Evolutionary conservation across 2,113 vertebrate genomes (phyloP), one percentile per base, ranked within the genome.

Genomic region (Dryoscopus gambensis): DNA sequence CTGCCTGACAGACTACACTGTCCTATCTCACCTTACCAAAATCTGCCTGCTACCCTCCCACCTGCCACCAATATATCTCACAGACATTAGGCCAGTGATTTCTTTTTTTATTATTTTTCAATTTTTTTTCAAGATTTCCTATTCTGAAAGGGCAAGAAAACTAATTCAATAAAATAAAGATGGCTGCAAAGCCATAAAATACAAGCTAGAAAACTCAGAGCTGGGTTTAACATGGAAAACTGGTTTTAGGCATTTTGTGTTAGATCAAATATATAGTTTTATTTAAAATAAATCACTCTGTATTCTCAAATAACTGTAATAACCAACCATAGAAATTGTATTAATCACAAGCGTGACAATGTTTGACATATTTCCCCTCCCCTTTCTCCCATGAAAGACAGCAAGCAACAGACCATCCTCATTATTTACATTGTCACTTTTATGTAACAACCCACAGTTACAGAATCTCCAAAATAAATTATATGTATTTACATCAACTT

Each of bases 341-440:
- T 68, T 71, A 90, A 93, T 88, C 84, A 15, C 35, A 89, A 93
- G 55, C 12, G 13, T 76, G 74, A 63, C 40, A 74, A 35, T 20
- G 15, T 70, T 50, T 87, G 67, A 82, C 44, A 24, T 27, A 33
- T 33, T 55, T 56, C 75, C 40, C 90, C 65, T 75, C 68, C 73
- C 12, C 24, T 85, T 91, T 91, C 52, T 77, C 59, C 40, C 39
- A 49, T n/a, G 39, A 88, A 85, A 47, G 87, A 80, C 35, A 64
- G 76, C 75, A 90, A 86, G 78, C 52, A 71, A 69, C 30, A 78
- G 84, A 60, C 64, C 57, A 69, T n/a, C 37, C 73, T 95, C 91
- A 80, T 95, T 93, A 97, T 89, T 93, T 95, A 93, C 64, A 77
- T 20, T 84, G 90, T 84, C 96, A 88, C 49, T 91, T 95, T 37